These are phyloP conservation scores for Brotula barbata DNA, from an alignment of 2,797 vertebrate genomes.

Conservation along the genomic window DNA sequence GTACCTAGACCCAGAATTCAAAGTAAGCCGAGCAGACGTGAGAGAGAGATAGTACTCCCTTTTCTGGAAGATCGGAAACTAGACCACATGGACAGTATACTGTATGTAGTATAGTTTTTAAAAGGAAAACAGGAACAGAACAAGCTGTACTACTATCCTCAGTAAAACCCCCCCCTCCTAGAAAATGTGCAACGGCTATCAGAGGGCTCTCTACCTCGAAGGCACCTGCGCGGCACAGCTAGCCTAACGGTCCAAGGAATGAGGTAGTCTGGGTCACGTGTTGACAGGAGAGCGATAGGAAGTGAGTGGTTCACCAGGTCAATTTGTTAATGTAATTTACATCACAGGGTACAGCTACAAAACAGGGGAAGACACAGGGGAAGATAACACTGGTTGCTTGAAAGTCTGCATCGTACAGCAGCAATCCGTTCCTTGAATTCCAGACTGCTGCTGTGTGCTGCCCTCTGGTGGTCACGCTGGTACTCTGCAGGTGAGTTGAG, in stretches of 20 bases:
- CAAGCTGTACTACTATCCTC: constrained; percentile 34
- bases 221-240: constrained; percentile 65
- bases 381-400: constrained; percentile 43
- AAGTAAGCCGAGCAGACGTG: constrained; percentile 24
- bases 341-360: constrained; percentile 46
- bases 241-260: constrained; percentile 56
- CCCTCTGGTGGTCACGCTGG: constrained; percentile 59
- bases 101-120: constrained; percentile 9
- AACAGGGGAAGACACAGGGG: constrained; percentile 28
- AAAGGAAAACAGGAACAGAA: constrained; percentile 23
- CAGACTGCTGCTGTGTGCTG: constrained; percentile 59
- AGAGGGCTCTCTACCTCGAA: constrained; percentile 62
- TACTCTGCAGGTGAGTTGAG: constrained; percentile 35
- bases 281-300: constrained; percentile 40
- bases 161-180: constrained; percentile 7
- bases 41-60: constrained; percentile 24
- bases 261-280: constrained; percentile 77
- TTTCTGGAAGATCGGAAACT: constrained; percentile 29
- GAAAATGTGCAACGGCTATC: constrained; percentile 50
- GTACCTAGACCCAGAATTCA: constrained; percentile 45
- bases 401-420: constrained; percentile 43
- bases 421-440: neutral
- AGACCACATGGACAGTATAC: constrained; percentile 19
- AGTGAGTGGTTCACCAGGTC: constrained; percentile 39
- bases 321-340: constrained; percentile 55